phyloP scores from a whole-genome alignment of 2,797 vertebrate species.

The Takifugu ocellatus region DNA sequence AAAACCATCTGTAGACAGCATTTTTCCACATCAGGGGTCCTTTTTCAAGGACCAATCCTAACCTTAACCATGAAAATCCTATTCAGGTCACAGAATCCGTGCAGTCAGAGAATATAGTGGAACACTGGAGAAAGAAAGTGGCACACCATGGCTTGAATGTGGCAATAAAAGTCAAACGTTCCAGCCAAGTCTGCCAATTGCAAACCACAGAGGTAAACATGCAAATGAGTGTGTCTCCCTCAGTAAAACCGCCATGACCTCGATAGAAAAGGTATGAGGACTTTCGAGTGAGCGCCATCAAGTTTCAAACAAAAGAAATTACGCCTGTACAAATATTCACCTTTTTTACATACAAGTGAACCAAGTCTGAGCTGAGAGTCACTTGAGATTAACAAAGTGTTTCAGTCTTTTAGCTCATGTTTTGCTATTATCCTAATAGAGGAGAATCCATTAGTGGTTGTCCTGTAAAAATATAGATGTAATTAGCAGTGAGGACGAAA shows the following conservation, averaged over 20 bases:
- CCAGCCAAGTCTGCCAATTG: conserved; percentile 6
- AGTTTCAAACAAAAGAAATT: background rate
- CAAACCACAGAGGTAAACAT: conserved; percentile 1
- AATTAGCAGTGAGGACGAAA: conserved; percentile 64
- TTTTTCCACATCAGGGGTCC: background rate
- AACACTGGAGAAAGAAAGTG: background rate
- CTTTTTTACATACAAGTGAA: conserved; percentile 5
- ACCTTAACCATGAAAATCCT: background rate
- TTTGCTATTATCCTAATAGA: conserved; percentile 50
- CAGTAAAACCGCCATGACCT: background rate
- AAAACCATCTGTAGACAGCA: background rate
- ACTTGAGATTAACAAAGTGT: conserved; percentile 42
- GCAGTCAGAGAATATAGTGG: background rate
- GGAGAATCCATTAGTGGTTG: conserved; percentile 49
- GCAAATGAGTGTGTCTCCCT: background rate
- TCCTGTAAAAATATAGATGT: conserved; percentile 44
- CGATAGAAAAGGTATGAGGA: background rate
- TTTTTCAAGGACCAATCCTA: background rate
- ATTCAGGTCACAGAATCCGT: background rate
- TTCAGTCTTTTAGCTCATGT: conserved; percentile 19
- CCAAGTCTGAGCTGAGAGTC: conserved; percentile 19
- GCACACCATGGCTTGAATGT: conserved; percentile 1
- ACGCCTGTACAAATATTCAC: background rate
- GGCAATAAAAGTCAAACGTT: background rate
- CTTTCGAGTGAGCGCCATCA: background rate